Evolutionary conservation across 2,113 vertebrate genomes (phyloP).

Genomic region (Phasianus colchicus): DNA sequence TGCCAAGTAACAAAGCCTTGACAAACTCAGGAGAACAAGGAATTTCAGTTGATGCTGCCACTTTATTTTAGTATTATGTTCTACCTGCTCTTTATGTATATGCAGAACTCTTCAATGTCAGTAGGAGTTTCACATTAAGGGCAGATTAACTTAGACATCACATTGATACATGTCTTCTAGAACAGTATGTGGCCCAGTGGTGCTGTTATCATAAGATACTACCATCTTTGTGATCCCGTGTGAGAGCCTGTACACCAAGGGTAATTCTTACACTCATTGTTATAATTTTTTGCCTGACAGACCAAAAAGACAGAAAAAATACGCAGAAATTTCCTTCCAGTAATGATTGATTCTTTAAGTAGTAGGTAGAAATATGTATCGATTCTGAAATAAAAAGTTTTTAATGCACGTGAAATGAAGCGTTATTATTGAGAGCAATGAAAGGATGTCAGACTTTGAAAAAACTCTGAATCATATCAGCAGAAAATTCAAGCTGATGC

Average conservation of each 20-base stretch:
- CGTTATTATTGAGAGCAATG: not conserved
- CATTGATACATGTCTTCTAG: not conserved
- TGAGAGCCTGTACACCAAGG: not conserved
- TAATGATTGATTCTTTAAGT: not conserved
- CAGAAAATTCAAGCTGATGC: not conserved
- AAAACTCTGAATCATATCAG: not conserved
- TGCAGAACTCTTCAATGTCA: slow-evolving; percentile 26
- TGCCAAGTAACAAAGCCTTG: slow-evolving; percentile 71
- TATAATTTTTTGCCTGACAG: not conserved
- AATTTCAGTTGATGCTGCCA: slow-evolving; percentile 54
- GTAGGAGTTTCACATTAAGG: not conserved
- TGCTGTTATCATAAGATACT: not conserved
- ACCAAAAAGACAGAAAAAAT: not conserved
- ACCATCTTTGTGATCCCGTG: not conserved
- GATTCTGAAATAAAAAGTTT: not conserved
- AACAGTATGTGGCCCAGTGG: not conserved
- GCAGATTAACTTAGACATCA: slow-evolving; percentile 34
- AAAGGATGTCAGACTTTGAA: not conserved
- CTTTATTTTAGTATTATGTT: slow-evolving; percentile 50
- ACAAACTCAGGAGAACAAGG: slow-evolving; percentile 68
- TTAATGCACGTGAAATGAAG: not conserved
- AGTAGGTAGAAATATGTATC: not conserved
- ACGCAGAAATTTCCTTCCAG: not conserved
- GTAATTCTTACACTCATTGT: not conserved
- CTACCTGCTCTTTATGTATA: not conserved